Base-by-base conservation (phyloP, 1,140 invertebrate genomes). In the Pararge aegeria region DNA sequence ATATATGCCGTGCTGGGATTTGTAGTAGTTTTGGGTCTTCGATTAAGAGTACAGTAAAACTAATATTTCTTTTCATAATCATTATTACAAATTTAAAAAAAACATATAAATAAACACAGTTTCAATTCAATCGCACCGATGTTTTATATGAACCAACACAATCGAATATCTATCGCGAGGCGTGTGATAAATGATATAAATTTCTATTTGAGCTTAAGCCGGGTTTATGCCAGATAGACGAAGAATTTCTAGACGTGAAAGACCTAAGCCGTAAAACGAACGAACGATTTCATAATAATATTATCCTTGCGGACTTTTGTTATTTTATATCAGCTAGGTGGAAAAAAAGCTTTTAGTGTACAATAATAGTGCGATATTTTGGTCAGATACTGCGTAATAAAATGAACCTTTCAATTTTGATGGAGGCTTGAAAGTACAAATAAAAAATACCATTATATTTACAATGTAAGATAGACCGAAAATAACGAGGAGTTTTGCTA, bases 281-380 rank as follows among this genome's bases (percentile, higher is more conserved):
- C 40, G 57, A 65, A 65, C 55, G 52, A 66, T 64, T 61, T 55
- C 66, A 59, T 59, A 70, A 70, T 67, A 59, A 24, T 48, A 40
- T 63, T 65, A 61, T 68, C 27, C 57, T 27, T 65, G 27, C 21
- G 30, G 19, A 34, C 53, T 56, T 66, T 55, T 55, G 58, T 13
- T 55, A 38, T 64, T 63, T 56, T 63, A 63, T 64, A 30, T 60
- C 49, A 54, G 37, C 15, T 59, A 20, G n/a, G 16, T 44, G 40
- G 13, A 58, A 52, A 27, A 46, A 59, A 52, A 52, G n/a, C 48
- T 44, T 21, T 37, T 40, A 13, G 16, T 18, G 34, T 29, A 44
- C 21, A 54, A 18, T 27, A 18, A 24, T 54, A 42, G 16, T 15
- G 0, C 1, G 5, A 1, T 18, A 40, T 40, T 40, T 40, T 40